Evolutionary conservation across 2,888 invertebrate genomes (phyloP).

Genomic region (Aproaerema taeniolella): DNA sequence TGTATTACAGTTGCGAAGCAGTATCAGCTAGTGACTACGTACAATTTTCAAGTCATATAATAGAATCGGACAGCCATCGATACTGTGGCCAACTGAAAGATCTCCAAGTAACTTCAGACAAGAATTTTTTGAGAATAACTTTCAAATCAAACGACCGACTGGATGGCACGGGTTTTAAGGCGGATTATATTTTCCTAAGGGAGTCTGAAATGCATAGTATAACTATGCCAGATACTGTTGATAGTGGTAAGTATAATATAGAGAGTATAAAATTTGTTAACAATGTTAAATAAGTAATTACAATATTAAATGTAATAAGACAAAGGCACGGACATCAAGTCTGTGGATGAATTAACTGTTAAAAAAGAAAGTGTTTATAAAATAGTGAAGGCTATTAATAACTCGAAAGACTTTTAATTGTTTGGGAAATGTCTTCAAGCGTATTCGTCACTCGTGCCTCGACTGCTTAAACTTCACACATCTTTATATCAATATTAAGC

Average conservation of each 20-base stretch:
- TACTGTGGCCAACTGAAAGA: slow-evolving; percentile 91
- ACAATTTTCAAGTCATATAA: slow-evolving; percentile 95
- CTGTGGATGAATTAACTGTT: too few species aligned
- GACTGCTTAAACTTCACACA: too few species aligned
- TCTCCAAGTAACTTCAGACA: slow-evolving; percentile 89
- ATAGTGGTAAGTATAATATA: slow-evolving; percentile 37
- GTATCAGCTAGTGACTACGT: slow-evolving; percentile 96
- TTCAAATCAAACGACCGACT: slow-evolving; percentile 96
- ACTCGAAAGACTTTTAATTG: too few species aligned
- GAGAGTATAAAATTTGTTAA: too few species aligned
- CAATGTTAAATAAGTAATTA: not conserved
- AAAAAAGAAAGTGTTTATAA: too few species aligned
- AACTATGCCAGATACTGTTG: slow-evolving; percentile 45
- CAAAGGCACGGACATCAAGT: too few species aligned
- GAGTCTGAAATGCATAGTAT: slow-evolving; percentile 79
- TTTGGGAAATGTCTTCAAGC: too few species aligned
- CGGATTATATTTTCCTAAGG: slow-evolving; percentile 89
- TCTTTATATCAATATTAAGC: too few species aligned
- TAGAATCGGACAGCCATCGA: slow-evolving; percentile 87
- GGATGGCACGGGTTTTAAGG: slow-evolving; percentile 95
- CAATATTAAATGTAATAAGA: too few species aligned
- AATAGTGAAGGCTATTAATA: too few species aligned
- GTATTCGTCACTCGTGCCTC: too few species aligned
- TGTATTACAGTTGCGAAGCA: slow-evolving; percentile 93
- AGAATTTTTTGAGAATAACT: slow-evolving; percentile 93